Conservation (phyloP, 2,888 invertebrate genomes). For the Taenaris catops region DNA sequence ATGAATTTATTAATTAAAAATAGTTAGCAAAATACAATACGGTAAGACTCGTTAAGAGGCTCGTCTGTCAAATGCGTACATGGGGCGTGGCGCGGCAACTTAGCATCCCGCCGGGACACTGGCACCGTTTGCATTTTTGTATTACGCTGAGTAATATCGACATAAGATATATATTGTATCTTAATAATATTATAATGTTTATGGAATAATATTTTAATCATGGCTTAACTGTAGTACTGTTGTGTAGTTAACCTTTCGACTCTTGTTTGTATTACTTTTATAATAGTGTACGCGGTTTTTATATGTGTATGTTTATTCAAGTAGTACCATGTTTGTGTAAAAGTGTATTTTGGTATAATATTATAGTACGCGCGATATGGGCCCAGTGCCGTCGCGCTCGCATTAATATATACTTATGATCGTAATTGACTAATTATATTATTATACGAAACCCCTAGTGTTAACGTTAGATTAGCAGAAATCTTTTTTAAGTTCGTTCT, state of each 20-base stretch:
- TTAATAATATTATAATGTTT: conserved; percentile 65
- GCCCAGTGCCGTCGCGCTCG: conserved; percentile 31
- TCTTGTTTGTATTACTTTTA: conserved; percentile 77
- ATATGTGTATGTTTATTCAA: conserved; percentile 78
- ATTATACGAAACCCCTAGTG: conserved; percentile 73
- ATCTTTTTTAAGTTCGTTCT: conserved; percentile 60
- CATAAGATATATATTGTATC: conserved; percentile 67
- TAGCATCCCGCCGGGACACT: conserved; percentile 9
- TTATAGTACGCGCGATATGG: conserved; percentile 43
- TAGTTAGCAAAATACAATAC: conserved; percentile 80
- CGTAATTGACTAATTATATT: conserved; percentile 82
- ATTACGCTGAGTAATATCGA: conserved; percentile 63
- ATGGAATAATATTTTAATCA: conserved; percentile 71
- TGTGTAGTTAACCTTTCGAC: conserved; percentile 76
- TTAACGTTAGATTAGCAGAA: conserved; percentile 68
- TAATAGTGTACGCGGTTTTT: conserved; percentile 76
- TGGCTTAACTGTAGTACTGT: conserved; percentile 77
- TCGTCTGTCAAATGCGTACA: conserved; percentile 67
- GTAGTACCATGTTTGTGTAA: conserved; percentile 75
- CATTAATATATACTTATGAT: conserved; percentile 73
- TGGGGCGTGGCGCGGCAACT: conserved; percentile 21
- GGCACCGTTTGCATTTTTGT: conserved; percentile 50
- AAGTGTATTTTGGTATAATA: conserved; percentile 73
- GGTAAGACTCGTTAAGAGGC: conserved; percentile 76
- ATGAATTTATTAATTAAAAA: conserved; percentile 80